Evolutionary conservation across 2,888 invertebrate species (phyloP), one percentile per base, ranked within the genome.

Genomic region (Pharmacophagus antenor): DNA sequence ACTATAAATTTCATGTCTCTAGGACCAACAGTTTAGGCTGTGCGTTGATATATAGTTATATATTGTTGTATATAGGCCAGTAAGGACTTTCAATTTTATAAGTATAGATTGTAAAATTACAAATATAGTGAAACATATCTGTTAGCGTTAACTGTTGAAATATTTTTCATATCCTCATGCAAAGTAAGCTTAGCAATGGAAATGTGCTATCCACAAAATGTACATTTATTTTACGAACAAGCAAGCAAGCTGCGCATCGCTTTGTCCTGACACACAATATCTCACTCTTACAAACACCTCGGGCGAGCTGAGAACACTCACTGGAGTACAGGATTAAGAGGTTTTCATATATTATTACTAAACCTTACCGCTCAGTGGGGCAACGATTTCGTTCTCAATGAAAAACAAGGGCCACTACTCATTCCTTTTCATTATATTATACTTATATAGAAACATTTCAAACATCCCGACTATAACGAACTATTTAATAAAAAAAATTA

Each of bases 201-300:
- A 52, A 52, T 51, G 22, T 46, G 17, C 44, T 58, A 31, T 44
- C 22, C 51, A 31, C 51, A 52, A 51, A 52, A 37, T 58, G 46
- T 44, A 52, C 51, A 46, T 58, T 58, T 46, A 58, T 58, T 58
- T 52, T 52, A 46, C n/a, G n/a, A n/a, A n/a, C 37, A 58, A 27
- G 58, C 42, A 52, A 57, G 42, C 25, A 20, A 12, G 50, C 25
- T 10, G 46, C 21, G 41, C 52, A 41, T 41, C 47, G 52, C 48
- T 58, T 58, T 53, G 58, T 52, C 52, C 41, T 52, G 47, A 41
- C 52, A 58, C 41, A 58, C 47, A 58, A 53, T 53, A 58, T 47
- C 58, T 58, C 52, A 47, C 52, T 41, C 58, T 58, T 31, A 31
- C 52, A 47, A 58, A 58, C 52, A 58, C 58, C 58, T 41, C 41